Evolutionary conservation across 2,888 invertebrate genomes (phyloP), one percentile per base, ranked within the genome.

Genomic region (Leptopilina syphax): DNA sequence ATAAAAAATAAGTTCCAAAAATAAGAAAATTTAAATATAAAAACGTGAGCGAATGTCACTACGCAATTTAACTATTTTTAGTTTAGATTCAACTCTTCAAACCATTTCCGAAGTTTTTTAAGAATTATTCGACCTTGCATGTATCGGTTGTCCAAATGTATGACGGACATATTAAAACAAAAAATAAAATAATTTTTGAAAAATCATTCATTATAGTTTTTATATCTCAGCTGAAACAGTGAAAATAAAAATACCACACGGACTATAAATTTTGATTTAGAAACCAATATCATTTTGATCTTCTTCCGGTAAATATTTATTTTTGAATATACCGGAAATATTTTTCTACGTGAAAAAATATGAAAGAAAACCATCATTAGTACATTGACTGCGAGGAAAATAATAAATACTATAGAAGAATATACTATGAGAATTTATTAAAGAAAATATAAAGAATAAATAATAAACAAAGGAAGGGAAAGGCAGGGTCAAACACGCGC

Each of bases 401-500:
- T 66, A 8, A 50, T 50, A 12, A 50, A 10, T 9, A 50, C 1
- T 50, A 84, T 77, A 63, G 34, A 34, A n/a, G n/a, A n/a, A n/a
- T n/a, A n/a, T n/a, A n/a, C n/a, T n/a, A n/a, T 68, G 80, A 81
- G 65, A 47, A 76, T 65, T 50, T 66, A 57, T 65, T 18, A 65
- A 81, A 81, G 78, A 34, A 34, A 77, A 77, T 78, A 77, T 63
- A 77, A 78, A 76, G 80, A 83, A 60, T 41, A 65, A 76, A 76
- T 44, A 76, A 60, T 65, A 47, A 44, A 63, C 57, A 24, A 82
- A 80, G 79, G 81, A 70, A 81, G 79, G 65, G 65, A 66, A 77
- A 79, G 79, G 84, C 86, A 87, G 87, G 88, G 87, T 87, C 86
- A 86, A 84, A 85, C 87, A 86, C 83, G 86, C 84, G 84, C 85